Evolutionary conservation across 2,113 vertebrate genomes (phyloP).

Genomic region (Stigmatopora nigra): DNA sequence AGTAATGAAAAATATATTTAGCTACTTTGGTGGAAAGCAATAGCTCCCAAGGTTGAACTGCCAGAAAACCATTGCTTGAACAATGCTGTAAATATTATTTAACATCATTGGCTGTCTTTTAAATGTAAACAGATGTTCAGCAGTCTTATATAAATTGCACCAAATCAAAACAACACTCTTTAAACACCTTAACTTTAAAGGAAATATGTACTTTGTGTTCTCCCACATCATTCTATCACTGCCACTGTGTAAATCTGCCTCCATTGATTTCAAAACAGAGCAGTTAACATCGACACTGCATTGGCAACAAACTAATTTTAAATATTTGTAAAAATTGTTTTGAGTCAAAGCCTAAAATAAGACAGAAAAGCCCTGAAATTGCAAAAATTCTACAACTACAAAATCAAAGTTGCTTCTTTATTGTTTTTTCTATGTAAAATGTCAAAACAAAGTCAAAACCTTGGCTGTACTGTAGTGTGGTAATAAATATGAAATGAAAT

Average conservation of each 20-base stretch:
- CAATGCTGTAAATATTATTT: neutral
- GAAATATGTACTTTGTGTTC: neutral
- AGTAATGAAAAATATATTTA: neutral
- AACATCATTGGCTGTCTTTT: neutral
- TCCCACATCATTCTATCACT: neutral
- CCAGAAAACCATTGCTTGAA: neutral
- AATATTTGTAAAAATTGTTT: too few relatives aligned
- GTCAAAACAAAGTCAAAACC: conserved; percentile 60
- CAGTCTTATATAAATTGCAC: neutral
- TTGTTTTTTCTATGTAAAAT: conserved; percentile 57
- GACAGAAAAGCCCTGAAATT: conserved; percentile 39
- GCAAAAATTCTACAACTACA: conserved; percentile 32
- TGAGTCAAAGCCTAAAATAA: conserved; percentile 61
- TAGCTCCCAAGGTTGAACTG: neutral
- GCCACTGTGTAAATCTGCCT: neutral
- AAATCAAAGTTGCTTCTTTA: conserved; percentile 49
- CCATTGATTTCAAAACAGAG: too few relatives aligned
- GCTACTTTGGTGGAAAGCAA: neutral
- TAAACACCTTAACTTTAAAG: too few relatives aligned
- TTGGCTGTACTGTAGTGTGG: conserved; percentile 32
- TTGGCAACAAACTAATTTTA: too few relatives aligned
- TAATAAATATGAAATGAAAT: conserved; percentile 69
- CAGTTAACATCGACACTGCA: too few relatives aligned
- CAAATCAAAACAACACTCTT: neutral
- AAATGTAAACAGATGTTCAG: neutral